Conservation (phyloP, 2,888 invertebrate genomes). For the Micoletzkya japonica region DNA sequence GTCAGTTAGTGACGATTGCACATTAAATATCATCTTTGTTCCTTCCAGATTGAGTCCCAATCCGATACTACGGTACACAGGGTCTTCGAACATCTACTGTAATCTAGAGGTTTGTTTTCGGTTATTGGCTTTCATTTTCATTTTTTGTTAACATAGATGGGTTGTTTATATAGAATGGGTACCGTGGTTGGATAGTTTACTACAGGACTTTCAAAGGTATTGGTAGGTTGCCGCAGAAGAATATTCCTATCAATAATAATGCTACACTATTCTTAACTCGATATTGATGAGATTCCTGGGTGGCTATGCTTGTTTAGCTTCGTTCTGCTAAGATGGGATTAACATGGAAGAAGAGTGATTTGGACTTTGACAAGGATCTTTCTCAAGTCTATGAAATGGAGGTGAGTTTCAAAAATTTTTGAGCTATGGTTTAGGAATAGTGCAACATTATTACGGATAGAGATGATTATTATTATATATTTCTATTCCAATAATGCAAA, state of each 20-base stretch:
- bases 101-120: slow-evolving; percentile 36
- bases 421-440: background rate
- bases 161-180: too few relatives aligned
- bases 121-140: background rate
- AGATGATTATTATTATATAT: too few relatives aligned
- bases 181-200: background rate
- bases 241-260: too few relatives aligned
- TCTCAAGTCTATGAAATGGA: slow-evolving; percentile 22
- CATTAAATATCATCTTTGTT: background rate
- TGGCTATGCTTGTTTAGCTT: background rate
- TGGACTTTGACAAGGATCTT: slow-evolving; percentile 24
- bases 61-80: background rate
- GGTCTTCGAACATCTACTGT: slow-evolving; percentile 37
- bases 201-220: background rate
- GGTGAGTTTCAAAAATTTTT: background rate
- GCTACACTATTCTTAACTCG: too few relatives aligned
- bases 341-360: slow-evolving; percentile 11
- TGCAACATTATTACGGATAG: background rate
- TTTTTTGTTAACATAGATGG: too few relatives aligned
- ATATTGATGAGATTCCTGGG: too few relatives aligned
- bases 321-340: slow-evolving; percentile 25
- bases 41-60: slow-evolving; percentile 29
- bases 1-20: background rate
- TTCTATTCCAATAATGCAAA: too few relatives aligned
- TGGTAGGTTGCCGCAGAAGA: background rate